Evolutionary conservation across 2,888 invertebrate species (phyloP).

Genomic region (Clanis bilineata): DNA sequence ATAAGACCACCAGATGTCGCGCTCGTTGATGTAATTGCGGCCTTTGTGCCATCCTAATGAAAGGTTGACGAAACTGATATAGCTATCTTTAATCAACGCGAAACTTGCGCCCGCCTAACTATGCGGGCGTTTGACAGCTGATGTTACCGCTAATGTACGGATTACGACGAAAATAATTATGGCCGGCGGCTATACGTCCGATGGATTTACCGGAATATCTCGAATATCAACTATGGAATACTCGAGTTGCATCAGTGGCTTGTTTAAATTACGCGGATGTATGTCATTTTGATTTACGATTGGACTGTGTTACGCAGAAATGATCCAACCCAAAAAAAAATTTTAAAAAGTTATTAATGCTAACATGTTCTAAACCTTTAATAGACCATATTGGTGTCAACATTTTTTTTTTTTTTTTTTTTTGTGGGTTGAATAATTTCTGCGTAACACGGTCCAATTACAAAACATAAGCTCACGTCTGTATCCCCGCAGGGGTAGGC

Average conservation of each 20-base stretch:
- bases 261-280: background rate
- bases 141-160: constrained; percentile 43
- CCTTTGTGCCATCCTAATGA: constrained; percentile 77
- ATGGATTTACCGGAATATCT: background rate
- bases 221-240: background rate
- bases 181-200: constrained; percentile 7
- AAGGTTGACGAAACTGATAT: constrained; percentile 79
- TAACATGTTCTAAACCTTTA: no score
- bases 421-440: no score
- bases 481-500: no score
- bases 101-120: constrained; percentile 66
- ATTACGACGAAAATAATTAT: constrained; percentile 27
- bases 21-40: constrained; percentile 68
- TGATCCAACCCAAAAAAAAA: no score
- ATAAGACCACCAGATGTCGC: constrained; percentile 77
- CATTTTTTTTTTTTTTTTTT: no score
- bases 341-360: no score
- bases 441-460: no score
- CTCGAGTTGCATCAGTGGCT: background rate
- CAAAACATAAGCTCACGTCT: no score
- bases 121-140: constrained; percentile 65
- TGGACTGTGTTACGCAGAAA: no score
- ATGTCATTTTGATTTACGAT: background rate
- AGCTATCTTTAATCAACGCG: constrained; percentile 78
- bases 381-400: no score